Conservation (phyloP, 2,113 vertebrate genomes). For the Micromys minutus region DNA sequence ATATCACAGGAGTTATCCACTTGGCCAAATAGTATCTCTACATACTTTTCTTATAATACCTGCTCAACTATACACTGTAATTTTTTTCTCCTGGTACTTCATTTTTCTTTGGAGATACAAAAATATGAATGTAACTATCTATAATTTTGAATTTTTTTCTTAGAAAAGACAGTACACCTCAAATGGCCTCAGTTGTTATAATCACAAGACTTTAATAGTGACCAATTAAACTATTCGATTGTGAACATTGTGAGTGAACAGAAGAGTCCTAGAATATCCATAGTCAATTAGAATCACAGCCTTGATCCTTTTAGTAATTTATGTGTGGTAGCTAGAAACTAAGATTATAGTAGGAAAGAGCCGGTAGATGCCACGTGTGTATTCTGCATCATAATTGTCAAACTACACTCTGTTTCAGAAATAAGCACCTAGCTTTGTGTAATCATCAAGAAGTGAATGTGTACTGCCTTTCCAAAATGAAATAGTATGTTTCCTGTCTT, state of each 20-base stretch:
- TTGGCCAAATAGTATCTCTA: not conserved
- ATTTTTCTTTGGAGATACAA: not conserved
- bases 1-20: not conserved
- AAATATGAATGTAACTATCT: not conserved
- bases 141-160: constrained; percentile 10
- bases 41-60: not conserved
- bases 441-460: not conserved
- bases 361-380: constrained; percentile 27
- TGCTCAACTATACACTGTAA: not conserved
- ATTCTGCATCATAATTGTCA: not conserved
- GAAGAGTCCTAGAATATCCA: not conserved
- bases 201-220: not conserved
- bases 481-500: constrained; percentile 12
- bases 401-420: constrained; percentile 12
- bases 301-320: constrained; percentile 46
- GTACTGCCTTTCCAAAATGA: not conserved
- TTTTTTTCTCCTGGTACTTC: not conserved
- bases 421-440: not conserved
- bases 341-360: constrained; percentile 23
- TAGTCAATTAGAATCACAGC: not conserved
- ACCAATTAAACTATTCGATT: not conserved
- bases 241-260: not conserved
- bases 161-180: not conserved
- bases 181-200: not conserved
- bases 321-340: not conserved